Conservation (phyloP, 2,113 vertebrate genomes). For the Psittacara wagleri region DNA sequence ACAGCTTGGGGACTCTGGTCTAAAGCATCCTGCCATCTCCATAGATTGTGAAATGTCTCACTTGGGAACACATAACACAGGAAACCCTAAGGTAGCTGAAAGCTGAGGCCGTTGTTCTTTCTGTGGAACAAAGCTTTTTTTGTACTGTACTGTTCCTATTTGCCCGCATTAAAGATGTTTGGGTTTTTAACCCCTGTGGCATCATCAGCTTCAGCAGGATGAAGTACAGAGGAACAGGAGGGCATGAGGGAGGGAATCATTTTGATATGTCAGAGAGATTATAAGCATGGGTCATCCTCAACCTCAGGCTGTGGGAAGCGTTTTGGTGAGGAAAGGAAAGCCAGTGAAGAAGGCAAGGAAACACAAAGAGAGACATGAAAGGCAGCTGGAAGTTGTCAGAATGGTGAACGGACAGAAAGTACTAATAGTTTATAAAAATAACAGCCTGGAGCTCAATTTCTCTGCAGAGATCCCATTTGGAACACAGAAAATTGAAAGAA, state of each 20-base stretch:
- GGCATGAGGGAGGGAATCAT: background rate
- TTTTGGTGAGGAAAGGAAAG: background rate
- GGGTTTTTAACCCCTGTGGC: background rate
- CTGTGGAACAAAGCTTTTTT: background rate
- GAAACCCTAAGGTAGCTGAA: background rate
- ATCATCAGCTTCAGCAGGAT: background rate
- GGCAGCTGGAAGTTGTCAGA: background rate
- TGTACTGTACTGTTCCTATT: background rate
- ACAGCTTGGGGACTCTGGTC: background rate
- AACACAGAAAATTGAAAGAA: background rate
- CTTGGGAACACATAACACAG: background rate
- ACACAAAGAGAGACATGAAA: background rate
- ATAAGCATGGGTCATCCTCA: background rate
- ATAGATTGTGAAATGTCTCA: background rate
- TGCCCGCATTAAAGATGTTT: background rate
- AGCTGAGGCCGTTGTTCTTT: background rate
- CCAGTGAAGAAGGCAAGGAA: background rate
- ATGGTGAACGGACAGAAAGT: background rate
- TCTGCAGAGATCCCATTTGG: background rate
- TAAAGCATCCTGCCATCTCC: background rate
- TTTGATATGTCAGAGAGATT: background rate
- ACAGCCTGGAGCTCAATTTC: background rate
- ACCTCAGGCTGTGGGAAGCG: background rate
- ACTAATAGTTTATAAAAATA: constrained; percentile 26
- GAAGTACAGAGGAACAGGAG: background rate